phyloP scores from a whole-genome alignment of 2,113 vertebrate species.

The Notarius quadriscutis region DNA sequence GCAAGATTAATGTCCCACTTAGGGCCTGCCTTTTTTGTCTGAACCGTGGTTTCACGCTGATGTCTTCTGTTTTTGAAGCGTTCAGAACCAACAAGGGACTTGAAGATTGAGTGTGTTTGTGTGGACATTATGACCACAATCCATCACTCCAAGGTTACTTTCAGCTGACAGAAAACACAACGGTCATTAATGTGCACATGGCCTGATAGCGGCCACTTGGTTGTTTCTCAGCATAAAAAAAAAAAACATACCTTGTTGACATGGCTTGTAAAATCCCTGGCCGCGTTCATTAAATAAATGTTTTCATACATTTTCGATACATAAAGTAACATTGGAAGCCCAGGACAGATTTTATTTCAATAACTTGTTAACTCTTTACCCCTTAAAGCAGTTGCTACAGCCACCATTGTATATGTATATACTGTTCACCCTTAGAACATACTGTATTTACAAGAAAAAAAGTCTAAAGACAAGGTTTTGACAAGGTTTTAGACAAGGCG shows the following conservation, averaged over 20 bases:
- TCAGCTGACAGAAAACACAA: constrained; percentile 24
- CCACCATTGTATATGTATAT: no score
- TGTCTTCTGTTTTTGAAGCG: constrained; percentile 7
- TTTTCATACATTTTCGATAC: neutral
- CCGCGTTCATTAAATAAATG: neutral
- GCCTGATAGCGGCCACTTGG: neutral
- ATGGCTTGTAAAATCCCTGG: neutral
- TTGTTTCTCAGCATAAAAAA: neutral
- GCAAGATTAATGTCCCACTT: constrained; percentile 42
- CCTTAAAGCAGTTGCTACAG: no score
- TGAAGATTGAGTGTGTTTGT: constrained; percentile 38
- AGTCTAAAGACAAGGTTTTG: no score
- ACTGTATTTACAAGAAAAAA: no score
- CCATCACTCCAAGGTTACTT: constrained; percentile 47
- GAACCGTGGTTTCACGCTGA: constrained; percentile 26
- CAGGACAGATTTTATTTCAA: neutral
- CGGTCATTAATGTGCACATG: neutral
- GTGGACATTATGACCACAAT: constrained; percentile 25
- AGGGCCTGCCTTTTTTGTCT: neutral
- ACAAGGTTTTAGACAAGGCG: no score
- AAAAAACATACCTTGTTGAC: neutral
- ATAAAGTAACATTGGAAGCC: neutral
- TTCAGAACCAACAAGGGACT: constrained; percentile 2
- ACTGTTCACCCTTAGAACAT: no score
- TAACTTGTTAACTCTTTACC: no score